Conservation (phyloP, 2,888 invertebrate species). For the Cephus pulcher region DNA sequence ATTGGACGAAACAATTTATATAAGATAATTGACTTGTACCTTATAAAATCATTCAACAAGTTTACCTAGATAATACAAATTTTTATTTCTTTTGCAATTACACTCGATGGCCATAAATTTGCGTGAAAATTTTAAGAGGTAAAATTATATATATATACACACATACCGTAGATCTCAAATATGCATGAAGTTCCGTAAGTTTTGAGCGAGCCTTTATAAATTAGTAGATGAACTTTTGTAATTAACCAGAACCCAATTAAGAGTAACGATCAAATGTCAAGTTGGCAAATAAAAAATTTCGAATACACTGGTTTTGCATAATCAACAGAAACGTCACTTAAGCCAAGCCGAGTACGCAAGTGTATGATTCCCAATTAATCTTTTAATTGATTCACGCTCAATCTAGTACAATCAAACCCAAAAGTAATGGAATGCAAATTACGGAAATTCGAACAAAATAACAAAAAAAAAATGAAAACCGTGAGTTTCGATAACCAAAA, state of each 20-base stretch:
- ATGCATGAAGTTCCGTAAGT: not conserved
- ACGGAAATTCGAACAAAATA: not conserved
- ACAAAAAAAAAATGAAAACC: too few relatives aligned
- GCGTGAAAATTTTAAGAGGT: not conserved
- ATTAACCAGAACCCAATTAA: not conserved
- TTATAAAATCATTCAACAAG: not conserved
- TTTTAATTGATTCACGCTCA: not conserved
- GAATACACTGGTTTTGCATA: not conserved
- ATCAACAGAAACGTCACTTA: not conserved
- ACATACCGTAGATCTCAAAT: not conserved
- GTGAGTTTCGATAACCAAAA: too few relatives aligned
- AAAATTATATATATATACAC: not conserved
- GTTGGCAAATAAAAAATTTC: not conserved
- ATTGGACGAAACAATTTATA: not conserved
- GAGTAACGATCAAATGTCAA: not conserved
- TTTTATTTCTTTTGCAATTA: too few relatives aligned
- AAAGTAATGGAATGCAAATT: not conserved
- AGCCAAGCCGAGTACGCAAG: not conserved
- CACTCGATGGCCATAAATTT: not conserved
- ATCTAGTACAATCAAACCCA: not conserved
- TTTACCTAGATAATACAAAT: not conserved
- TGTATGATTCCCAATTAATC: not conserved
- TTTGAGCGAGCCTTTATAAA: not conserved
- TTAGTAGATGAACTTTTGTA: not conserved
- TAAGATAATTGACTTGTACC: not conserved